Evolutionary conservation across 2,113 vertebrate species (phyloP), one percentile per base, ranked within the genome.

Genomic region (Myotis brandtii): DNA sequence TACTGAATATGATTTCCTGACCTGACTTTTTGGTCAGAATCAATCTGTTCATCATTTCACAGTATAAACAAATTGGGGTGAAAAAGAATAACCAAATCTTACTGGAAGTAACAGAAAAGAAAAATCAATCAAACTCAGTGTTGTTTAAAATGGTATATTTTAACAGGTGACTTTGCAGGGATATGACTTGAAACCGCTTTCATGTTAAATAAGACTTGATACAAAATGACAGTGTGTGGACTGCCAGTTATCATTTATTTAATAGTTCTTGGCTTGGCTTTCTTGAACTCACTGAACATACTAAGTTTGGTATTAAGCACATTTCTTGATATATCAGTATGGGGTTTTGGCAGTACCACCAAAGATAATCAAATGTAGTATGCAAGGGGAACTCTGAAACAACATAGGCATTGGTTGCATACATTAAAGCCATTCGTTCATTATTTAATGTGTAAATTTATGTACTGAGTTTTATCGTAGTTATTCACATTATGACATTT

Each of bases 381-480:
- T 80, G 66, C 95, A 86, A 97, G 64, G 73, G 86, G 86, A 96
- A 1, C 54, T 43, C 5, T 52, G 70, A 98, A 98, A 54, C 2
- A 9, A 95, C 96, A 87, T 8, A 32, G 56, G 17, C 82, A 94
- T 92, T 93, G 97, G 93, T 40, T 91, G 56, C 50, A 93, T 93
- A 96, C 86, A 97, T 90, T 37, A 97, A 96, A 95, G 20, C 91
- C 4, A 77, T 95, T 96, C 93, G 92, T 97, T 95, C 85, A 95
- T 50, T 92, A 82, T 96, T 96, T 96, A 79, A 77, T 76, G 30
- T 91, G n/a, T 43, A 92, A n/a, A 67, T 27, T 66, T 92, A 4
- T 25, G 12, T 77, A 14, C 0, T 0, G 34, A 9, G 5, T 88
- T 95, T 73, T 79, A 82, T 82, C 85, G 94, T 96, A 62, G 81